Evolutionary conservation across 2,113 vertebrate genomes (phyloP), one percentile per base, ranked within the genome.

Genomic region (Choloepus hoffmanni): DNA sequence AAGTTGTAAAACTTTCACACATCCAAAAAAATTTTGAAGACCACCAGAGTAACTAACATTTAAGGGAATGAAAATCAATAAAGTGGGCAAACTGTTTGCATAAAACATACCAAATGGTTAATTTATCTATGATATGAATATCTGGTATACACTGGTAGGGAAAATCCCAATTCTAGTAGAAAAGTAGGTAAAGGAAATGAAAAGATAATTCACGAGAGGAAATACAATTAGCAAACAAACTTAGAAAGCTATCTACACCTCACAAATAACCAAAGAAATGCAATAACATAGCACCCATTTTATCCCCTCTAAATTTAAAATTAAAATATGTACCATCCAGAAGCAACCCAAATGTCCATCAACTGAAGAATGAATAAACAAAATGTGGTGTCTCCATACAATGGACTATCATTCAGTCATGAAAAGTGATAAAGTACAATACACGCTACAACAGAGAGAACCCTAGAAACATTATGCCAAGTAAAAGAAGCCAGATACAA

Each of bases 391-490:
- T 13, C 4, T 8, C 53, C 85, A 60, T 0, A 65, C 19, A 43
- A 0, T 2, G 21, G 28, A 82, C 10, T 10, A 26, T 24, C 36
- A 45, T 14, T 7, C 5, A 13, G 36, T 33, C 21, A 16, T 0
- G 1, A 15, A 19, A 43, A 70, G 43, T 53, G n/a, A 8, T 0
- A 0, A 24, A 8, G 14, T 43, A 1, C 12, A 7, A n/a, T 0
- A 45, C 4, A 7, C 0, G 1, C 6, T 13, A 16, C 1, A 13
- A 45, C 2, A 19, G 1, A 7, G 9, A 16, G 43, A 45, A 13
- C 36, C 60, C 4, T 12, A 45, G 55, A 33, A 68, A 50, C 12
- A 6, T 1, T 15, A 30, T 1, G 3, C 28, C 9, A 23, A 11
- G 0, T 2, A 7, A 62, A 15, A 73, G 60, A 15, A 65, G 48